These are phyloP conservation scores for Halcyon smyrnensis DNA, from an alignment of 2,797 vertebrate genomes.

Conservation along the genomic window DNA sequence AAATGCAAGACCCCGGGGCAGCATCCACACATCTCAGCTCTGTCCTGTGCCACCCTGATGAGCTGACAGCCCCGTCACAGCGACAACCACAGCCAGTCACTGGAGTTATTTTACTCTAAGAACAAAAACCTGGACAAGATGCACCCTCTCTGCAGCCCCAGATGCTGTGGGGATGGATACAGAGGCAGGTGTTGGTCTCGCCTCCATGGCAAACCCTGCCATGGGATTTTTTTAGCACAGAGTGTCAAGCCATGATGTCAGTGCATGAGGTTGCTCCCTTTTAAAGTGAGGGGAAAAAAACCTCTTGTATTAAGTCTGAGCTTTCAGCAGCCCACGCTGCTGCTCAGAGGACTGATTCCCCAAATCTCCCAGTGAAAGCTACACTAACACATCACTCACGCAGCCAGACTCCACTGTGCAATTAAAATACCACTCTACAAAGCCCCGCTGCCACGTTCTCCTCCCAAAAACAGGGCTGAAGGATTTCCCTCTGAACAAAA, in stretches of 20 bases:
- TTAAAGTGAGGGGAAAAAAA: background rate
- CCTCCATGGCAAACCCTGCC: background rate
- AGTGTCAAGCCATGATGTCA: background rate
- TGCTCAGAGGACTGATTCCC: background rate
- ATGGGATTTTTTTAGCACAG: background rate
- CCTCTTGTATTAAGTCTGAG: background rate
- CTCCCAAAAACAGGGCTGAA: background rate
- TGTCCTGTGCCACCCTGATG: rapidly evolving
- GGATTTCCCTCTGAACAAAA: background rate
- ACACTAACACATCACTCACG: background rate
- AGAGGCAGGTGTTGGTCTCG: background rate
- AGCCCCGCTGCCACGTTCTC: background rate
- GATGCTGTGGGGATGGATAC: rapidly evolving
- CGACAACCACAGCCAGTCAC: background rate
- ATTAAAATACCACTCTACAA: background rate
- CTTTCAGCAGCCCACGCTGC: background rate
- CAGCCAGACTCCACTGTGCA: background rate
- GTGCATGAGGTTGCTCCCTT: background rate
- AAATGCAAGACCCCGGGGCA: background rate
- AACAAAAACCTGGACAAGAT: background rate
- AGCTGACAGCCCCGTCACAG: background rate
- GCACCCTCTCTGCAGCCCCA: background rate
- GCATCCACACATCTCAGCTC: background rate
- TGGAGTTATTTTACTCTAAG: background rate
- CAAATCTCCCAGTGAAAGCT: background rate